These are phyloP conservation scores for Nylanderia fulva DNA, from an alignment of 1,140 invertebrate genomes.

Conservation along the genomic window DNA sequence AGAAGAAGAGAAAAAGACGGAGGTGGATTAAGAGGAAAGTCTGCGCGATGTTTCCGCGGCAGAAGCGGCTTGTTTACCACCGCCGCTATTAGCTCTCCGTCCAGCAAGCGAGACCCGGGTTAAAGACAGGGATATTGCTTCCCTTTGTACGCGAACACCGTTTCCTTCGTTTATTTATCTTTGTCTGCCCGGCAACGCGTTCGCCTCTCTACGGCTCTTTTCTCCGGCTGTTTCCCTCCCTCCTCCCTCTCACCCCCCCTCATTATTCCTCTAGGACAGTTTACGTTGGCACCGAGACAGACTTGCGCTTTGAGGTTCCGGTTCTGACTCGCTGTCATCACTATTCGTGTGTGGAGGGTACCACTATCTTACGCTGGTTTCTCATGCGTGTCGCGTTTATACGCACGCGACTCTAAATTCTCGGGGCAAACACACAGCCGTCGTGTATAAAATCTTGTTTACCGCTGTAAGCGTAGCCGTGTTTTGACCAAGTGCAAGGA, in stretches of 20 bases:
- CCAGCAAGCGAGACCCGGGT: constrained; percentile 50
- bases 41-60: constrained; percentile 72
- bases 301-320: constrained; percentile 70
- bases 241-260: too few species aligned
- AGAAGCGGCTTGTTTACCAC: constrained; percentile 80
- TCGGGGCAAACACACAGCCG: neutral
- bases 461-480: neutral
- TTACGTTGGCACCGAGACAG: constrained; percentile 69
- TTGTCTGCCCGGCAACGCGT: constrained; percentile 69
- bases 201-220: constrained; percentile 50
- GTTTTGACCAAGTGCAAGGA: constrained; percentile 25
- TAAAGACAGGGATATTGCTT: constrained; percentile 80
- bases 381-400: neutral
- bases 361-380: neutral
- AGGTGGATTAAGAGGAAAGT: constrained; percentile 69
- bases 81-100: constrained; percentile 77
- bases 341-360: neutral
- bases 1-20: constrained; percentile 34
- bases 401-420: constrained; percentile 14
- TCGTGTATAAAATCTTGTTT: constrained; percentile 21
- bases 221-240: constrained; percentile 27
- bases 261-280: constrained; percentile 72
- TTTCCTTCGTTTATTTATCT: constrained; percentile 83
- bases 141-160: constrained; percentile 76
- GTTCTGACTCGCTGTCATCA: constrained; percentile 37